These are phyloP conservation scores for Eledone cirrhosa DNA, from an alignment of 2,888 invertebrate genomes.

Conservation along the genomic window DNA sequence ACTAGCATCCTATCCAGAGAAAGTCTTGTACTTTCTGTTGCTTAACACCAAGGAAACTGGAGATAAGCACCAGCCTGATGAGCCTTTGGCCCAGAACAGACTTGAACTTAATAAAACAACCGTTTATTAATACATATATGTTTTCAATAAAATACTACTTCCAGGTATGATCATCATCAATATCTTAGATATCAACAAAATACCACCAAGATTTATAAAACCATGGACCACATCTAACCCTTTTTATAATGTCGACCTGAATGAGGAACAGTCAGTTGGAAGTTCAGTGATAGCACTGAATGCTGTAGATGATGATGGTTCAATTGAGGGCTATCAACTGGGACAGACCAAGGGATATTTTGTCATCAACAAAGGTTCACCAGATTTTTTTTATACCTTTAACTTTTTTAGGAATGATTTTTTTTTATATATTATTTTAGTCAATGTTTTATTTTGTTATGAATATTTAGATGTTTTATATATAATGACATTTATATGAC, in stretches of 20 bases:
- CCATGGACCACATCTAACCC: slow-evolving; percentile 78
- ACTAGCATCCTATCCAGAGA: too few species aligned
- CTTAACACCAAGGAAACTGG: too few species aligned
- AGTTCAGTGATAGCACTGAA: slow-evolving; percentile 53
- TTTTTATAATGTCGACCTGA: slow-evolving; percentile 53
- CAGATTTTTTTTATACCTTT: too few species aligned
- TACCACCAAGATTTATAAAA: slow-evolving; percentile 74
- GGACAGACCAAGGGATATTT: background rate
- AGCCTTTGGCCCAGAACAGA: too few species aligned
- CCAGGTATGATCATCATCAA: slow-evolving; percentile 74
- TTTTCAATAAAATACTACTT: slow-evolving; percentile 30
- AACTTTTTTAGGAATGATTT: too few species aligned
- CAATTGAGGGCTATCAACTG: slow-evolving; percentile 43
- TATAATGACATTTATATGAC: too few species aligned
- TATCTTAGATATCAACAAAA: slow-evolving; percentile 73
- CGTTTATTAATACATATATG: slow-evolving; percentile 3
- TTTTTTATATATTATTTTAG: too few species aligned
- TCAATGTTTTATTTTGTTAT: too few species aligned
- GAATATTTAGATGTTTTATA: too few species aligned
- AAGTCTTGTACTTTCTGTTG: too few species aligned
- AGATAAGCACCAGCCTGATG: too few species aligned
- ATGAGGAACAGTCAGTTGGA: slow-evolving; percentile 53
- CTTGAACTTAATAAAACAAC: too few species aligned
- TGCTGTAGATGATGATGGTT: slow-evolving; percentile 56
- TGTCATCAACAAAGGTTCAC: background rate